Percentiles rank a stretch among this genome's conserved stretches.
Evolutionary conservation across 2,113 vertebrate species (phyloP).

Genomic region (Nothoprocta pentlandii): DNA sequence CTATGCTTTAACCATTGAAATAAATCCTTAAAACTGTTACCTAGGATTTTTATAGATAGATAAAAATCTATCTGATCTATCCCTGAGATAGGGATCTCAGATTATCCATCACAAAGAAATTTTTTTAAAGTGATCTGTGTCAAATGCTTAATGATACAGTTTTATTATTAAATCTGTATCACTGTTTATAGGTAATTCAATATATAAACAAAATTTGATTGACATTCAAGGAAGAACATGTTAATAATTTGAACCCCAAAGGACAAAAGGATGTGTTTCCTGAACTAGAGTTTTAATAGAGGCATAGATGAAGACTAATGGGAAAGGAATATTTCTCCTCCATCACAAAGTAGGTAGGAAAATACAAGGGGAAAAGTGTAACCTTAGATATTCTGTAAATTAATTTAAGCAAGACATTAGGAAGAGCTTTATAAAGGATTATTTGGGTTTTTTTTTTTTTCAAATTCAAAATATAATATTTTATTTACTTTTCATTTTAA

Average conservation of each 20-base stretch:
- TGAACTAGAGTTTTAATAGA: background rate
- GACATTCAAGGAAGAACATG: background rate
- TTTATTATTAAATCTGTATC: background rate
- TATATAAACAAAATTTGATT: background rate
- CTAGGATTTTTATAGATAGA: background rate
- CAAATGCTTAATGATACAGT: background rate
- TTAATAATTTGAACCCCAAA: background rate
- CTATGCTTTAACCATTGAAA: background rate
- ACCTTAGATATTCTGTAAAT: background rate
- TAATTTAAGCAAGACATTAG: background rate
- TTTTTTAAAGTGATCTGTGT: background rate
- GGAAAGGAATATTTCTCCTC: background rate
- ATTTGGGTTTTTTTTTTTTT: background rate
- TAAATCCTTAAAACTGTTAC: background rate
- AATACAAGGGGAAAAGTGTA: background rate
- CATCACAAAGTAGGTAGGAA: background rate
- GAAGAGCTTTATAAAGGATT: background rate
- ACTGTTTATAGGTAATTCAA: background rate
- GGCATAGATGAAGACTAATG: constrained; percentile 24
- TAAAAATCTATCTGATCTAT: too few species aligned
- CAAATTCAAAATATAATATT: background rate
- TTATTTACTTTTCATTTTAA: background rate
- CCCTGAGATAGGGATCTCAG: background rate
- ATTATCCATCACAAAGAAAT: background rate
- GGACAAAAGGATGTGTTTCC: constrained; percentile 3